A percentile compares a stretch with the other conserved stretches of the same genome.
Conservation (phyloP, 2,113 vertebrate genomes). For the Recurvirostra avosetta region DNA sequence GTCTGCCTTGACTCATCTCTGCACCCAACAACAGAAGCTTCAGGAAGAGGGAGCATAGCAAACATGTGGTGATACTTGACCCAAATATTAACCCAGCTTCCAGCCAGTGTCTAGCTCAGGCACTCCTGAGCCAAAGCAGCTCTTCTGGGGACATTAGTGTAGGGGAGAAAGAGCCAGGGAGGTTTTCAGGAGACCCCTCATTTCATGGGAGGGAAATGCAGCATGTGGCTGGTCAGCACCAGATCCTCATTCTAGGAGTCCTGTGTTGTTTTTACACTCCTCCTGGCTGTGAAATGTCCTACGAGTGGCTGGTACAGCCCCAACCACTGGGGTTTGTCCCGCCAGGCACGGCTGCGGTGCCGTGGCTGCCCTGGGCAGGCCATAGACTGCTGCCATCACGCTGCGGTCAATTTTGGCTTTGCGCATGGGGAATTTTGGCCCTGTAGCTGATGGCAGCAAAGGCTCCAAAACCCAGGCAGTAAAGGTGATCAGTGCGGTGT, state of each 20-base stretch:
- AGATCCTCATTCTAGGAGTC: background rate
- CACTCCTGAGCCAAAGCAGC: background rate
- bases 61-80: background rate
- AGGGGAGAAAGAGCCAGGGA: background rate
- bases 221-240: background rate
- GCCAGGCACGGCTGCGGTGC: rapidly evolving
- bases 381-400: rapidly evolving
- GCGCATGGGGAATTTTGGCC: rapidly evolving
- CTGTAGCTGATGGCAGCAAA: background rate
- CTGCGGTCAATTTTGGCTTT: background rate
- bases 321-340: background rate
- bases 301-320: background rate
- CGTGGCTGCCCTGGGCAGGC: background rate
- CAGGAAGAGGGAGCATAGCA: background rate
- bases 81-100: background rate
- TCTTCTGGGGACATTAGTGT: background rate
- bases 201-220: background rate
- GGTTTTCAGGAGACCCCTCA: background rate
- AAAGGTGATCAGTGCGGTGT: background rate
- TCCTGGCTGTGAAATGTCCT: background rate
- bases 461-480: background rate
- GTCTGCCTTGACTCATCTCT: slow-evolving; percentile 9
- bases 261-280: background rate
- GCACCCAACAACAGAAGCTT: background rate
- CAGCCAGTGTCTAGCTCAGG: background rate